A percentile compares a stretch with the other conserved stretches of the same genome.
Conservation (phyloP, 2,888 invertebrate genomes). For the Sclerodermus sp. region DNA sequence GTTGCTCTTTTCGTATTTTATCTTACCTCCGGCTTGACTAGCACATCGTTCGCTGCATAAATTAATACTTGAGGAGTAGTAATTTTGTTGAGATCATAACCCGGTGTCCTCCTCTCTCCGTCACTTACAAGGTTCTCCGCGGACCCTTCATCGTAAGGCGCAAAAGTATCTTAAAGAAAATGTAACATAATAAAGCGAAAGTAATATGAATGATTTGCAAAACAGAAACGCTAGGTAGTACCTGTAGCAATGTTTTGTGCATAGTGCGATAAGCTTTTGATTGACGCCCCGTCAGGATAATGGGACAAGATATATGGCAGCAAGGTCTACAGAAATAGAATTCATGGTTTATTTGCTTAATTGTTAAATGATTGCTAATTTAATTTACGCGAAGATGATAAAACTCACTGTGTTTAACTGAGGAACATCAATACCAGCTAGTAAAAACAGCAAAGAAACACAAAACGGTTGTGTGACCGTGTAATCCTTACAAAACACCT, state of each 20-base stretch:
- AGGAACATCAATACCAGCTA: conserved; percentile 70
- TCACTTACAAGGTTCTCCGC: conserved; percentile 20
- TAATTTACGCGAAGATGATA: too few relatives aligned
- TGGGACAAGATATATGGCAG: conserved; percentile 69
- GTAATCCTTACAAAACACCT: conserved; percentile 65
- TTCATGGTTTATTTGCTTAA: neutral
- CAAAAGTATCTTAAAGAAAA: conserved; percentile 36
- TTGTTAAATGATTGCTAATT: neutral
- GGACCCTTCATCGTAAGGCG: conserved; percentile 25
- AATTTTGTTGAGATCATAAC: conserved; percentile 26
- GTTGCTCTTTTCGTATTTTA: too few relatives aligned
- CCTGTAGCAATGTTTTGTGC: conserved; percentile 58
- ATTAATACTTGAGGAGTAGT: conserved; percentile 18
- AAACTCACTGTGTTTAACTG: conserved; percentile 65
- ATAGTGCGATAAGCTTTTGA: conserved; percentile 69
- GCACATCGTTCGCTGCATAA: conserved; percentile 16
- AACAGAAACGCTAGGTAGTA: neutral
- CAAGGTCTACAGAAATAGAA: conserved; percentile 55
- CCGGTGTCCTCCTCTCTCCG: conserved; percentile 19
- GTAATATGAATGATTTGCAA: neutral
- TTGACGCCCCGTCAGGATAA: conserved; percentile 72
- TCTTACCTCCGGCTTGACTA: conserved; percentile 6
- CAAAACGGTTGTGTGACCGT: conserved; percentile 66
- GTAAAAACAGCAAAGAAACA: conserved; percentile 70
- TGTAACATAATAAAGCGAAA: conserved; percentile 60